These are phyloP conservation scores for Thaumetopoea pityocampa DNA, from an alignment of 1,140 invertebrate species.

Conservation along the genomic window DNA sequence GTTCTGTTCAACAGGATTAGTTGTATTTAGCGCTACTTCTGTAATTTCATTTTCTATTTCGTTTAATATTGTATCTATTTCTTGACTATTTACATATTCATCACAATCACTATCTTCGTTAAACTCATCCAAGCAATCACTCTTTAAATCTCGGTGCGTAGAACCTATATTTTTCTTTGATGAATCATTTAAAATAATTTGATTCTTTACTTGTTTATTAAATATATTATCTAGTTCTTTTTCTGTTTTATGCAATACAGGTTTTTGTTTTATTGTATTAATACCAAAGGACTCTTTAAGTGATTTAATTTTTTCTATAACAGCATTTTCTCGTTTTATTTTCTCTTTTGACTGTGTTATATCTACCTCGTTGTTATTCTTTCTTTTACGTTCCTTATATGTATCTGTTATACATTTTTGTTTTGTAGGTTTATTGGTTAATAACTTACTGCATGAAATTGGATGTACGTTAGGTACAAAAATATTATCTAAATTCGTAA, in stretches of 20 bases:
- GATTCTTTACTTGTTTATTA: no score
- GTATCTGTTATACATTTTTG: constrained; percentile 29
- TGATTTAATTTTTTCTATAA: constrained; percentile 39
- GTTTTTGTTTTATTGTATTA: constrained; percentile 31
- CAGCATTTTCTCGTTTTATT: constrained; percentile 41
- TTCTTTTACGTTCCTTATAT: constrained; percentile 49
- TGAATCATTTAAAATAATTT: no score
- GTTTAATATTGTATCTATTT: constrained; percentile 43
- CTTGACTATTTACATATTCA: constrained; percentile 33
- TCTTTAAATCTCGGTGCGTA: no score
- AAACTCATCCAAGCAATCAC: no score
- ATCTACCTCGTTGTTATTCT: constrained; percentile 28
- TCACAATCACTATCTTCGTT: constrained; percentile 18
- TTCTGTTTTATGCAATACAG: constrained; percentile 24
- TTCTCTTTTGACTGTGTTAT: constrained; percentile 44
- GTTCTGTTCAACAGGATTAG: no score
- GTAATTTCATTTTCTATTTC: constrained; percentile 57
- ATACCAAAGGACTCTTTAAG: constrained; percentile 41
- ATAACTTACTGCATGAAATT: neutral
- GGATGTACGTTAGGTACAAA: neutral
- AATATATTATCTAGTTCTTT: constrained; percentile 8
- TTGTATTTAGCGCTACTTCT: constrained; percentile 3
- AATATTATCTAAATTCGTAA: constrained; percentile 31
- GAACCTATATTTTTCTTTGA: no score
- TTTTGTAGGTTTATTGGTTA: constrained; percentile 10